A percentile compares a stretch with the other conserved stretches of the same genome.
phyloP scores from a whole-genome alignment of 1,140 invertebrate genomes.

The Delia radicum region DNA sequence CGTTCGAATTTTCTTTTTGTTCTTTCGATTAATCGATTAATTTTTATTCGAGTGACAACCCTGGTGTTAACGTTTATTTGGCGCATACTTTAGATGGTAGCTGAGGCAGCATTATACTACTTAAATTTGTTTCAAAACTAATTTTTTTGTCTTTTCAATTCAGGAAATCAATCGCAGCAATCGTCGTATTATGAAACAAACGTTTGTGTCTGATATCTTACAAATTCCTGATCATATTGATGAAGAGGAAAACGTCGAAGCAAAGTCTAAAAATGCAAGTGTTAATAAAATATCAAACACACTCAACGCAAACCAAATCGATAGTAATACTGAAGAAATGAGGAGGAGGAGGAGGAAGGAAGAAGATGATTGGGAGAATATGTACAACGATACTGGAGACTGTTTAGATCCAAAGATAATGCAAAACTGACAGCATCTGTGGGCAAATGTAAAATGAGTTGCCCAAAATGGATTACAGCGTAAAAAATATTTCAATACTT shows the following conservation, averaged over 20 bases:
- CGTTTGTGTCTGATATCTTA: slow-evolving; percentile 63
- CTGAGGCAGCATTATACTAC: no score
- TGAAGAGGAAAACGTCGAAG: slow-evolving; percentile 20
- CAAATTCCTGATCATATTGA: slow-evolving; percentile 62
- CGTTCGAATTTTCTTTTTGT: no score
- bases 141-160: neutral
- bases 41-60: no score
- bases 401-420: slow-evolving; percentile 76
- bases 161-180: slow-evolving; percentile 64
- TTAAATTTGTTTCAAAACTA: no score
- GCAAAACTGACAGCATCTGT: slow-evolving; percentile 74
- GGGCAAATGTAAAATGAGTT: slow-evolving; percentile 76
- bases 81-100: no score
- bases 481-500: slow-evolving; percentile 26
- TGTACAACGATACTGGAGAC: slow-evolving; percentile 82
- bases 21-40: no score
- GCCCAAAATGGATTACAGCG: slow-evolving; percentile 69
- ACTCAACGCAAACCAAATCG: slow-evolving; percentile 20
- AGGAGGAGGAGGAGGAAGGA: slow-evolving; percentile 71
- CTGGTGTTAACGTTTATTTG: no score
- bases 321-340: slow-evolving; percentile 59
- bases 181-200: slow-evolving; percentile 62
- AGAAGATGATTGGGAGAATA: slow-evolving; percentile 78
- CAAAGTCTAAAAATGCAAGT: slow-evolving; percentile 55
- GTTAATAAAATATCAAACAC: neutral